Base-by-base conservation (phyloP, 2,113 vertebrate genomes). In the Plestiodon gilberti region DNA sequence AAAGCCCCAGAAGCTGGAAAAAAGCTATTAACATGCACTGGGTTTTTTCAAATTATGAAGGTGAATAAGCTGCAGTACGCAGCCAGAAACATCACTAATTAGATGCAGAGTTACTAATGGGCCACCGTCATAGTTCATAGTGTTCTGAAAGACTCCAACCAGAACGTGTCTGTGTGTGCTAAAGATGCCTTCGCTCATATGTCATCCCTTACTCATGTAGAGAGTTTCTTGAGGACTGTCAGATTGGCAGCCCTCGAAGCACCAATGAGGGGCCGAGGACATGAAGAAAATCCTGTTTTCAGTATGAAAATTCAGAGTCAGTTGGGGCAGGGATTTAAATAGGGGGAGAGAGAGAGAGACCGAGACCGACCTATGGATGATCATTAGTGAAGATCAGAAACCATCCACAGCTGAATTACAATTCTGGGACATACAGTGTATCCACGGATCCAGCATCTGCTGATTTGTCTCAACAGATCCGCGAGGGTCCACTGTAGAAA, bases 51-150 rank as follows among this genome's bases (percentile, higher is more conserved):
- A 81, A 81, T 14, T 70, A 85, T 43, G 81, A 77, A 81, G 74
- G 74, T 82, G 55, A 5, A 23, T 55, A 38, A 79, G 38, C 55
- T 10, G 30, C n/a, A 52, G 28, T 3, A 9, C 15, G 20, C 48
- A 48, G 75, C 22, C 61, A 30, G 73, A 59, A 82, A 59, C 10
- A 30, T 57, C 28, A 76, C 20, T 75, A 30, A 25, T 48, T 28
- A 30, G 30, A 88, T 77, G 71, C 40, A 35, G 48, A 30, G 17
- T 81, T 25, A 85, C 38, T 71, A 48, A 71, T 43, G 67, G 57
- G 8, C n/a, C 30, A 30, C 64, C 62, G 75, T 84, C 62, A 82
- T 70, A 88, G 81, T 82, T 87, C 25, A 62, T 71, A 81, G 65
- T 38, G 76, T 82, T 84, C n/a, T 67, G 61, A 85, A 67, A 8